Conservation (phyloP, 2,113 vertebrate genomes). For the Cheirogaleus medius region DNA sequence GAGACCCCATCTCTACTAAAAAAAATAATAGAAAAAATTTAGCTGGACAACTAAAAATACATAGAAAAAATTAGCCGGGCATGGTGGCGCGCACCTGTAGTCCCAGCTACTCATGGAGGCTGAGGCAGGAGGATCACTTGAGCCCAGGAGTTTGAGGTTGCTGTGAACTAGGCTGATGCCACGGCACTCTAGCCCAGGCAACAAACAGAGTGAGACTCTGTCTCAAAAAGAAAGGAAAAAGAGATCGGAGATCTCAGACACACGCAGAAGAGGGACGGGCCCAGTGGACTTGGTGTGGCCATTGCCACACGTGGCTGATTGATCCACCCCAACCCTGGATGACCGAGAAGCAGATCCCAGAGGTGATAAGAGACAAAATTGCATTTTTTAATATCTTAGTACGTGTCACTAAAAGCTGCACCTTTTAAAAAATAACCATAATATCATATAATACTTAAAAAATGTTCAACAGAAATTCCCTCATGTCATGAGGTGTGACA, state of each 20-base stretch:
- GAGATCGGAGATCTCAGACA: neutral
- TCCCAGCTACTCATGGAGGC: no score
- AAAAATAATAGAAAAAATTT: no score
- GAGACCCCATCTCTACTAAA: no score
- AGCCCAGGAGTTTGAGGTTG: no score
- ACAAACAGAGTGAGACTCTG: no score
- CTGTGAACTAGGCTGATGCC: no score
- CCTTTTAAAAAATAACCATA: neutral
- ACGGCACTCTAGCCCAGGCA: no score
- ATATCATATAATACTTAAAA: neutral
- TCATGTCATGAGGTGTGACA: rapidly evolving
- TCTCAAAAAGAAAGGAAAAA: no score
- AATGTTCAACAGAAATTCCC: neutral
- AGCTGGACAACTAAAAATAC: no score
- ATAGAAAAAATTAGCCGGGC: no score
- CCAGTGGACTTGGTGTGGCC: rapidly evolving
- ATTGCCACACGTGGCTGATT: rapidly evolving
- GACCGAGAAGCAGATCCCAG: neutral
- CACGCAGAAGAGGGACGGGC: neutral
- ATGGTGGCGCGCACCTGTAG: no score
- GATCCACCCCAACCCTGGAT: rapidly evolving
- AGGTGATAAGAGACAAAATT: neutral
- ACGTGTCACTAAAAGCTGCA: rapidly evolving
- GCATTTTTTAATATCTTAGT: neutral
- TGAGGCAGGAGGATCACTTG: no score